Percentiles rank a stretch among this genome's conserved stretches.
Conservation (phyloP, 2,888 invertebrate genomes). For the Nomada ferruginata region DNA sequence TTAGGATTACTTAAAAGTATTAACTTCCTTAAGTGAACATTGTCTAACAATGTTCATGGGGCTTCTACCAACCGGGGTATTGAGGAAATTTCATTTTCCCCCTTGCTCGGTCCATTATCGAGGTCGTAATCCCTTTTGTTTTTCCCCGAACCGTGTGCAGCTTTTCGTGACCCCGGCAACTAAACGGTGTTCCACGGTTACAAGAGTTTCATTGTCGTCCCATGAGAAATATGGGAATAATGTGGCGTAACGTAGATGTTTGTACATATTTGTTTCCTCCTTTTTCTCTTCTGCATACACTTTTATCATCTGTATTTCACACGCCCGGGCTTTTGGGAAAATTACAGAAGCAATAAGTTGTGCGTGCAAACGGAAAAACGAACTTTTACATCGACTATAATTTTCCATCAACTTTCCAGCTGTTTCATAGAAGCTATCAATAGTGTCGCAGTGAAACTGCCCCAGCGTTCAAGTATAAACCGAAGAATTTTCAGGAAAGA, state of each 20-base stretch:
- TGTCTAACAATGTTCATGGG: background rate
- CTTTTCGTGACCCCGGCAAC: background rate
- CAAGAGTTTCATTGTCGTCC: slow-evolving; percentile 9
- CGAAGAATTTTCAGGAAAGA: background rate
- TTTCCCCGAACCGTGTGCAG: slow-evolving; percentile 7
- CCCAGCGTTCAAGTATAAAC: background rate
- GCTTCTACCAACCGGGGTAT: background rate
- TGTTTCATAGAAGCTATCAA: too few relatives aligned
- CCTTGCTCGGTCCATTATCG: slow-evolving; percentile 9
- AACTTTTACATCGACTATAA: too few relatives aligned
- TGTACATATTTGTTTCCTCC: background rate
- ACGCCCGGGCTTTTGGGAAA: too few relatives aligned
- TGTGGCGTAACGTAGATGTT: slow-evolving; percentile 13
- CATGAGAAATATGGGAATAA: slow-evolving; percentile 33
- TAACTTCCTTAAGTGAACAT: background rate
- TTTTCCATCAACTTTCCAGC: too few relatives aligned
- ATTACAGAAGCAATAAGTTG: too few relatives aligned
- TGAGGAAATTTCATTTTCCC: slow-evolving; percentile 14
- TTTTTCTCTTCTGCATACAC: too few relatives aligned
- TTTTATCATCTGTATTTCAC: too few relatives aligned
- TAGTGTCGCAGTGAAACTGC: background rate
- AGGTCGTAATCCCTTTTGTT: slow-evolving; percentile 19
- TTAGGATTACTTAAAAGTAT: slow-evolving; percentile 8
- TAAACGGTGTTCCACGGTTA: background rate
- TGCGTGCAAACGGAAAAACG: too few relatives aligned